Conservation (phyloP, 2,113 vertebrate species). For the Poeciliopsis retropinna region DNA sequence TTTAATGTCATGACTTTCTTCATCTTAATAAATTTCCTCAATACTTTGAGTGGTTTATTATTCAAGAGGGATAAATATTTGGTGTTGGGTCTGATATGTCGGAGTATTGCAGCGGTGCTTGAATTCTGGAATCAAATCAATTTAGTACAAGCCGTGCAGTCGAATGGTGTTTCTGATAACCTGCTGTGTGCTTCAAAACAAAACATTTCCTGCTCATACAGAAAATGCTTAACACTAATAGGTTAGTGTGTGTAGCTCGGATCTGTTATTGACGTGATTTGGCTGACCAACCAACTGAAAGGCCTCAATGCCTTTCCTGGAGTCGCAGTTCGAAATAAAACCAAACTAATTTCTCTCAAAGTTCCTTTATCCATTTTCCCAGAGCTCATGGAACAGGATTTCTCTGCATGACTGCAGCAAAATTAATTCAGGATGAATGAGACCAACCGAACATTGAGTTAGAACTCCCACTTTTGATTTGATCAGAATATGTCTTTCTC, state of each 20-base stretch:
- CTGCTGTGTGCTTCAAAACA: constrained; percentile 23
- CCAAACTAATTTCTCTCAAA: neutral
- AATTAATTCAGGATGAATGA: constrained; percentile 22
- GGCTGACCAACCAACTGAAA: neutral
- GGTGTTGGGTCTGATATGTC: neutral
- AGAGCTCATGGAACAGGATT: constrained; percentile 1
- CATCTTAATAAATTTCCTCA: constrained; percentile 5
- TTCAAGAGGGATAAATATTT: constrained; percentile 9
- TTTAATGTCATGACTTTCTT: constrained; percentile 2
- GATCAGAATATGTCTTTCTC: constrained; percentile 27
- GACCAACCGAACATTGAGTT: constrained; percentile 21
- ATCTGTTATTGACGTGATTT: neutral
- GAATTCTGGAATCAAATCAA: constrained; percentile 17
- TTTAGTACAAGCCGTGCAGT: neutral
- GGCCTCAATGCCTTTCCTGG: neutral
- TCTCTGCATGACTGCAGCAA: constrained; percentile 7
- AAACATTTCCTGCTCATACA: constrained; percentile 9
- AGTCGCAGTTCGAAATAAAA: constrained; percentile 1
- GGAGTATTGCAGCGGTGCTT: neutral
- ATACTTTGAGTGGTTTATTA: constrained; percentile 23
- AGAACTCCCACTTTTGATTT: constrained; percentile 36
- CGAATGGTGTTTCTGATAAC: constrained; percentile 12
- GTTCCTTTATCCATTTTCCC: neutral
- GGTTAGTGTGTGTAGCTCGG: constrained; percentile 2
- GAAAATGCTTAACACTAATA: constrained; percentile 10